Evolutionary conservation across 1,140 invertebrate genomes (phyloP), one percentile per base, ranked within the genome.

Genomic region (Lepidurus apus): DNA sequence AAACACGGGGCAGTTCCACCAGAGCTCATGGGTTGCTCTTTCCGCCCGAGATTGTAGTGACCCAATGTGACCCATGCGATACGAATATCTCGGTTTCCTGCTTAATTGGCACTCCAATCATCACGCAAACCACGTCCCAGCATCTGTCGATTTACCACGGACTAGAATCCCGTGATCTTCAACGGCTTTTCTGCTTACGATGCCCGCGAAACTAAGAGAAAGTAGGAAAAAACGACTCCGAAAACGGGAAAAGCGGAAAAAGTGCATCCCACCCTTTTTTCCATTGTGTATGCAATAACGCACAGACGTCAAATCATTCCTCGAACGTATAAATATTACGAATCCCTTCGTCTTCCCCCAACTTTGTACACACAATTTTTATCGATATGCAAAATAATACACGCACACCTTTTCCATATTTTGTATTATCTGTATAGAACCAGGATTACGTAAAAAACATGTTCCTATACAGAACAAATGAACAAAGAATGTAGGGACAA

Each of bases 1-100:
- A 65, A 65, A 65, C 53, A 65, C 53, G 53, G 17, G 53, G 21
- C 53, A 65, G 53, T 65, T 65, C 21, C 21, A 7, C n/a, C 53
- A 65, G 53, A 65, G 8, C 53, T 65, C 53, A 65, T n/a, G 53
- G 34, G 2, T 34, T 65, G 53, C 13, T 65, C n/a, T 65, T 65
- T 65, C 53, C 53, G 53, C 53, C 53, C 17, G 8, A 65, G 53
- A 65, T 65, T 65, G 53, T 65, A 13, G 53, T 65, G 53, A 65
- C n/a, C 53, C 53, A 65, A 7, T 65, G 53, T 17, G 53, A 65
- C 6, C 53, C 53, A 7, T 65, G 17, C 17, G 53, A 65, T 65
- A 13, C 47, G 47, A 13, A 65, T 6, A 65, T 65, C 53, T 13
- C 17, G 13, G 53, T 65, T 65, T 65, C 53, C 21, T 65, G 53